Percentiles rank a stretch among this genome's conserved stretches.
Conservation (phyloP, 2,797 vertebrate species). For the Malurus leucopterus region DNA sequence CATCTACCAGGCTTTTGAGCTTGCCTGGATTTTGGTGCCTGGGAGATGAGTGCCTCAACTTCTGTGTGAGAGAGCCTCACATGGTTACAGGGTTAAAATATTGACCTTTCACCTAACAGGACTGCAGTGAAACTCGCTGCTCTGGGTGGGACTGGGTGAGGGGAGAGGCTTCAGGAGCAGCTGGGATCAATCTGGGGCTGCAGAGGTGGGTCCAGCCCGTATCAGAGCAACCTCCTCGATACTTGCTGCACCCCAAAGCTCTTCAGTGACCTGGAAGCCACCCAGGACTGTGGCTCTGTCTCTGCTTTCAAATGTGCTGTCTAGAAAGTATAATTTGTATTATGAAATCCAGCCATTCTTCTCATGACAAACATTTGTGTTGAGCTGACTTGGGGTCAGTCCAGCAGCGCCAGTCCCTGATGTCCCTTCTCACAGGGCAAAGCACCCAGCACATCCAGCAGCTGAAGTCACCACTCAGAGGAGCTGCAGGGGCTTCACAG, state of each 20-base stretch:
- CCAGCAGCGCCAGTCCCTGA: background rate
- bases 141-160: background rate
- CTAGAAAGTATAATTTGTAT: background rate
- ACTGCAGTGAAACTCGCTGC: background rate
- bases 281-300: background rate
- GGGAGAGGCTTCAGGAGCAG: background rate
- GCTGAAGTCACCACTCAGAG: background rate
- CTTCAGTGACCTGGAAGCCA: background rate
- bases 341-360: background rate
- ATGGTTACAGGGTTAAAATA: background rate
- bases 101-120: background rate
- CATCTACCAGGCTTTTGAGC: background rate
- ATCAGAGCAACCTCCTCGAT: fast-evolving
- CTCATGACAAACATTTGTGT: background rate
- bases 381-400: background rate
- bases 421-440: fast-evolving
- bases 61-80: background rate
- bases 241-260: background rate
- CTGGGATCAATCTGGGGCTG: background rate
- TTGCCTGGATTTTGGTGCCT: background rate
- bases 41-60: background rate
- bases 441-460: background rate
- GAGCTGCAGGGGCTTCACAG: background rate
- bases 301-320: background rate
- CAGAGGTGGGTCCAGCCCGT: background rate